Evolutionary conservation across 2,888 invertebrate genomes (phyloP).

Genomic region (Idaea aversata): DNA sequence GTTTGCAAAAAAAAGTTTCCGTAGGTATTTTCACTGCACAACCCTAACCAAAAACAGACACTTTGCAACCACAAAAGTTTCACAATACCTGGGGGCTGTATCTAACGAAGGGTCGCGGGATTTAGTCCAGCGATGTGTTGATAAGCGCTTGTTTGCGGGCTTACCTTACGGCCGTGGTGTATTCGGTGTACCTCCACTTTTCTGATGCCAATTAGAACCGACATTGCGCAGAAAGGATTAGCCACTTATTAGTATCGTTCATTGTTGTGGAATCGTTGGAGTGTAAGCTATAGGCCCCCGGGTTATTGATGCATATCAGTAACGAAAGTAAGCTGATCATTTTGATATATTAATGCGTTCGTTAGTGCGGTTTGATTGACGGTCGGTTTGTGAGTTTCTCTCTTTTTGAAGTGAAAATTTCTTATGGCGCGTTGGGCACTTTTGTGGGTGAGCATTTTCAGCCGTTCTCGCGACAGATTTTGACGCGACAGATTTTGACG

Average conservation of each 20-base stretch:
- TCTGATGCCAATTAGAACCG: constrained; percentile 76
- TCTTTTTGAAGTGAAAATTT: too few species aligned
- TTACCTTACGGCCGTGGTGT: constrained; percentile 37
- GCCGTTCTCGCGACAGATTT: too few species aligned
- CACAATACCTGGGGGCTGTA: constrained; percentile 64
- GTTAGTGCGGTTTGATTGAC: constrained; percentile 13
- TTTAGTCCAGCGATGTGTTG: constrained; percentile 61
- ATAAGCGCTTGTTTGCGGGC: constrained; percentile 71
- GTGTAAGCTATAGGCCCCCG: constrained; percentile 44
- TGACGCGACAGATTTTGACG: too few species aligned
- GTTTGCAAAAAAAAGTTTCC: background rate
- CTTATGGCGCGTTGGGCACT: too few species aligned
- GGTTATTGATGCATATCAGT: constrained; percentile 24
- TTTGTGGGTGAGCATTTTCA: too few species aligned
- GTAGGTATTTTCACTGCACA: background rate
- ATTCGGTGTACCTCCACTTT: constrained; percentile 43
- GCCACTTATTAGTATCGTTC: constrained; percentile 74
- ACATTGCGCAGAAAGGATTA: constrained; percentile 71
- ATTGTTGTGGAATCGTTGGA: constrained; percentile 66
- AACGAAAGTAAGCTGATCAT: constrained; percentile 25
- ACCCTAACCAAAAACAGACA: constrained; percentile 15
- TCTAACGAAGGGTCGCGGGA: constrained; percentile 39
- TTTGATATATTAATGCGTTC: constrained; percentile 19
- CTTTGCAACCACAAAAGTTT: constrained; percentile 28
- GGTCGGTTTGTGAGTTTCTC: background rate